A percentile compares a stretch with the other conserved stretches of the same genome.
These are phyloP conservation scores for Nanger granti DNA, from an alignment of 2,113 vertebrate species.

Conservation along the genomic window DNA sequence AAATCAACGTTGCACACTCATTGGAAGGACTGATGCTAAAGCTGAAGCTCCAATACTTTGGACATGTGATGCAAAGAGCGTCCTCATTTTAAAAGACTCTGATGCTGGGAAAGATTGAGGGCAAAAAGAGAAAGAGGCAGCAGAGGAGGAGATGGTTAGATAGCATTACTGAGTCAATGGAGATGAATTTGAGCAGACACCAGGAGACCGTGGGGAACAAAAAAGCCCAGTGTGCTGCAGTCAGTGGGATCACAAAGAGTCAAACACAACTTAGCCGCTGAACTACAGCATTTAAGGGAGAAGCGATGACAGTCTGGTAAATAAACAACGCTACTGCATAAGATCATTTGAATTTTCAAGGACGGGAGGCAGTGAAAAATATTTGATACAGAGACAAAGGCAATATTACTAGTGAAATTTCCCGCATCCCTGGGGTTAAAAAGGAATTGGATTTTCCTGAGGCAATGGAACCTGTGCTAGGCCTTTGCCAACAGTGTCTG, in stretches of 20 bases:
- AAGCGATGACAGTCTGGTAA: not conserved
- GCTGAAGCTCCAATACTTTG: not conserved
- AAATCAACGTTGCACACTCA: not conserved
- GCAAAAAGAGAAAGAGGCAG: not conserved
- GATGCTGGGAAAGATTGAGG: not conserved
- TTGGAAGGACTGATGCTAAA: not conserved
- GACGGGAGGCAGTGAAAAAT: no score
- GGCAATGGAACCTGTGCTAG: fast-evolving
- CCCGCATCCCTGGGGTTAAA: not conserved
- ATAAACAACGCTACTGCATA: not conserved
- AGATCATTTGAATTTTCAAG: not conserved
- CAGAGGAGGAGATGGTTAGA: not conserved
- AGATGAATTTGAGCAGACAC: not conserved
- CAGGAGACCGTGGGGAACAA: not conserved
- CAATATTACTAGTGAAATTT: not conserved
- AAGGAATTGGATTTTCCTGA: not conserved
- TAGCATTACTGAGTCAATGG: not conserved
- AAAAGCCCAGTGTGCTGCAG: not conserved
- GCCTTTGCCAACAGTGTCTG: not conserved
- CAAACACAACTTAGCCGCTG: not conserved
- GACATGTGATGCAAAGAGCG: fast-evolving
- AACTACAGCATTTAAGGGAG: no score
- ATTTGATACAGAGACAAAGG: not conserved
- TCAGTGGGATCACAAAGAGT: not conserved
- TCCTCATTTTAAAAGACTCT: not conserved